Evolutionary conservation across 2,113 vertebrate genomes (phyloP), one percentile per base, ranked within the genome.

Genomic region (Phalacrocorax pelagicus): DNA sequence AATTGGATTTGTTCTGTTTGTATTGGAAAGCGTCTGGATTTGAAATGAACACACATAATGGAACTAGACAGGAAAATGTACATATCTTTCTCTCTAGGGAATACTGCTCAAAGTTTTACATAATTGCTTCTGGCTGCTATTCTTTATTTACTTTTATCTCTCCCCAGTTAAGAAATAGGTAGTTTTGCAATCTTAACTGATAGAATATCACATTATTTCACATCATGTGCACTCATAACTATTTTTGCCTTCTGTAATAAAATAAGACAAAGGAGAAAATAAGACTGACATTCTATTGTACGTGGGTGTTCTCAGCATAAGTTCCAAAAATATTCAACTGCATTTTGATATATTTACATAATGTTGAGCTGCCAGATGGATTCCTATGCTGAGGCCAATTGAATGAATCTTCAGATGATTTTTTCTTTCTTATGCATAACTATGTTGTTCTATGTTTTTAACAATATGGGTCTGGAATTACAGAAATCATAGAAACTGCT

Each of bases 1-100:
- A 96, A 96, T 83, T 79, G 30, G 87, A 92, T 84, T 96, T 92
- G 34, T 51, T 92, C n/a, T 92, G 54, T 91, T 95, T 91, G 46
- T 81, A 84, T 66, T 95, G 71, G 58, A 79, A 96, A 96, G 67
- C 47, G 77, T 72, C 65, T 92, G 57, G 40, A 86, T 96, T 89
- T 95, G 75, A 97, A 94, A 93, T 86, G 74, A 93, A 84, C 42
- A 92, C 65, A 65, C 5, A 2, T 81, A 96, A 96, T 95, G 69
- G 67, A 97, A 94, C 74, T 42, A 88, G 92, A 94, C 89, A 94
- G 65, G 72, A 91, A 95, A 95, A 95, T 78, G 54, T 71, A 58
- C 29, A 17, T 90, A 77, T 86, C 70, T 92, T 94, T 92, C 44
- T 94, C 86, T 88, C 46, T 59, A 70, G 69, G 78, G 94, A 92